These are phyloP conservation scores for Acyrthosiphon pisum DNA, from an alignment of 1,140 invertebrate genomes.

Conservation along the genomic window DNA sequence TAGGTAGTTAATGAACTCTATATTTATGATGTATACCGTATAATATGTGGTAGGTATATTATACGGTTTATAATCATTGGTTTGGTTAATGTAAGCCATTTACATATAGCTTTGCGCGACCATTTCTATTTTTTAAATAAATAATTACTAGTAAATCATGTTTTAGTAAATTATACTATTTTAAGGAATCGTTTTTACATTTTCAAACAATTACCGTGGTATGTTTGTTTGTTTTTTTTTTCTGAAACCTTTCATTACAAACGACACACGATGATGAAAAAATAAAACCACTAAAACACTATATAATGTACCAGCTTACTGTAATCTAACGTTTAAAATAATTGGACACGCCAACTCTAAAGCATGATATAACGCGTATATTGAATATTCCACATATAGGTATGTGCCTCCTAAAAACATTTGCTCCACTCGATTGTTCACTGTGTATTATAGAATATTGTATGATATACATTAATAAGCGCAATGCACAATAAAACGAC, in stretches of 20 bases:
- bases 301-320: neutral
- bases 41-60: neutral
- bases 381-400: neutral
- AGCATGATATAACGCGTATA: neutral
- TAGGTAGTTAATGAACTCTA: neutral
- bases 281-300: neutral
- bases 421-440: neutral
- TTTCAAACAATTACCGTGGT: neutral
- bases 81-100: constrained; percentile 10
- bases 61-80: neutral
- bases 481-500: neutral
- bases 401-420: neutral
- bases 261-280: neutral
- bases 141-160: too few species aligned
- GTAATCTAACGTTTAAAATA: neutral
- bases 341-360: neutral
- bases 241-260: neutral
- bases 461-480: neutral
- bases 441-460: neutral
- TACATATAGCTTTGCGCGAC: neutral
- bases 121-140: neutral
- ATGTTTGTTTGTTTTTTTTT: neutral
- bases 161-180: constrained; percentile 5
- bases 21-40: neutral
- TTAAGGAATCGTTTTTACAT: neutral